Conservation (phyloP, 1,140 invertebrate species). For the Mya arenaria region DNA sequence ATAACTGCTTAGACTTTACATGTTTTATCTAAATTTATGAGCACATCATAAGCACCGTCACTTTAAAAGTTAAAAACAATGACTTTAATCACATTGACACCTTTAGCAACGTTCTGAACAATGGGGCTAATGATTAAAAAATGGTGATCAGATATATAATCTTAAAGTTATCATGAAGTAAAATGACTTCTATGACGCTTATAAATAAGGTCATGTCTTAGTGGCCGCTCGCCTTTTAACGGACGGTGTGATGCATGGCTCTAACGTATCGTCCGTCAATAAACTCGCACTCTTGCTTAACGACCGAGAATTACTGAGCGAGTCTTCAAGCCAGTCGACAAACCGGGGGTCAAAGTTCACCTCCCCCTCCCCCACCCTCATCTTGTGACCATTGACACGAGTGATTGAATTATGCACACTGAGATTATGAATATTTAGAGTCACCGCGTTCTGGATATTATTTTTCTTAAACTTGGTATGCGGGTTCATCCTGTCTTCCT, state of each 20-base stretch:
- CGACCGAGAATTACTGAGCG: slow-evolving; percentile 8
- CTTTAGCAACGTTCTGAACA: too few species aligned
- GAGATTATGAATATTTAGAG: slow-evolving; percentile 49
- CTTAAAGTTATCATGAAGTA: too few species aligned
- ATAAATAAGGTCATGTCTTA: too few species aligned
- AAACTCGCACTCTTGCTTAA: slow-evolving; percentile 23
- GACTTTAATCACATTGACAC: too few species aligned
- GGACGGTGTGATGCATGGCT: background rate
- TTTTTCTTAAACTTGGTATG: slow-evolving; percentile 48
- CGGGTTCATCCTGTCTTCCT: slow-evolving; percentile 6
- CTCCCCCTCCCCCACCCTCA: slow-evolving; percentile 36
- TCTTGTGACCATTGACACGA: slow-evolving; percentile 32
- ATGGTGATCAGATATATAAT: too few species aligned
- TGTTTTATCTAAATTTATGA: too few species aligned
- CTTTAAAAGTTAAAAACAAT: too few species aligned
- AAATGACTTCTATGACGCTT: too few species aligned
- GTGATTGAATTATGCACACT: slow-evolving; percentile 53
- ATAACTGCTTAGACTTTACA: too few species aligned
- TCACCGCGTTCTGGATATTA: slow-evolving; percentile 42
- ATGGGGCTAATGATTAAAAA: too few species aligned
- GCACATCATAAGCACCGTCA: too few species aligned
- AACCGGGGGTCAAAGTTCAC: slow-evolving; percentile 42
- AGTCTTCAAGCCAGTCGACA: slow-evolving; percentile 50
- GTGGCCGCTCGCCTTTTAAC: slow-evolving; percentile 32
- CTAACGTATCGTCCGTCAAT: background rate